Conservation (phyloP, 2,797 vertebrate genomes). For the Trematomus bernacchii region DNA sequence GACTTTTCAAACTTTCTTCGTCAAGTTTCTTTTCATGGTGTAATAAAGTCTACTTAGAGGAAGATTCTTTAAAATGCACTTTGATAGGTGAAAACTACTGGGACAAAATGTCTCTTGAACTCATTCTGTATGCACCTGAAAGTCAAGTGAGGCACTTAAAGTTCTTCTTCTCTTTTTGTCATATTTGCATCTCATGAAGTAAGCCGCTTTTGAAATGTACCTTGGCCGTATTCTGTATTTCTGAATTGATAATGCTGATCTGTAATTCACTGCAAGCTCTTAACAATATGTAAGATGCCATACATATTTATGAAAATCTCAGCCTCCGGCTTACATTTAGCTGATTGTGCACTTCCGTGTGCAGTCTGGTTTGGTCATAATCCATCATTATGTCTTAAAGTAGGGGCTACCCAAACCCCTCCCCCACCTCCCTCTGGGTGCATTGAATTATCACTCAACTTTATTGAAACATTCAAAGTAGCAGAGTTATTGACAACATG, state of each 20-base stretch:
- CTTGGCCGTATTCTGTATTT: slow-evolving; percentile 72
- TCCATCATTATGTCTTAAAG: slow-evolving; percentile 82
- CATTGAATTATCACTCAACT: slow-evolving; percentile 61
- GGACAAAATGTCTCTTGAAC: slow-evolving; percentile 70
- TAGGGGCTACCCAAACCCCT: slow-evolving; percentile 31
- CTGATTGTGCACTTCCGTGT: slow-evolving; percentile 79
- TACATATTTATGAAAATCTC: slow-evolving; percentile 84
- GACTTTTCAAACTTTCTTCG: slow-evolving; percentile 62
- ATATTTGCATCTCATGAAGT: slow-evolving; percentile 69
- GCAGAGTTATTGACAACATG: slow-evolving; percentile 27
- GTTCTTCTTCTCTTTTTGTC: slow-evolving; percentile 60
- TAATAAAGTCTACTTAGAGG: slow-evolving; percentile 46
- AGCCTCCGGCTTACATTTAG: slow-evolving; percentile 77
- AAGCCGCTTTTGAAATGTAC: slow-evolving; percentile 67
- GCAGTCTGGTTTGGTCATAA: slow-evolving; percentile 77
- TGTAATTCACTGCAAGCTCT: slow-evolving; percentile 76
- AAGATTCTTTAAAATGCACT: slow-evolving; percentile 56
- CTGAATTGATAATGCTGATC: slow-evolving; percentile 78
- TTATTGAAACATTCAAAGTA: slow-evolving; percentile 63
- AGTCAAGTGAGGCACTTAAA: slow-evolving; percentile 67
- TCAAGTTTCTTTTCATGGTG: slow-evolving; percentile 48
- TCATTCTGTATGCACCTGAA: slow-evolving; percentile 55
- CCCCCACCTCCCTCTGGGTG: slow-evolving; percentile 11
- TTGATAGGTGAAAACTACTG: slow-evolving; percentile 52
- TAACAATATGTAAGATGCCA: slow-evolving; percentile 78